Evolutionary conservation across 2,888 invertebrate genomes (phyloP).

Genomic region (Saturnia japonica): DNA sequence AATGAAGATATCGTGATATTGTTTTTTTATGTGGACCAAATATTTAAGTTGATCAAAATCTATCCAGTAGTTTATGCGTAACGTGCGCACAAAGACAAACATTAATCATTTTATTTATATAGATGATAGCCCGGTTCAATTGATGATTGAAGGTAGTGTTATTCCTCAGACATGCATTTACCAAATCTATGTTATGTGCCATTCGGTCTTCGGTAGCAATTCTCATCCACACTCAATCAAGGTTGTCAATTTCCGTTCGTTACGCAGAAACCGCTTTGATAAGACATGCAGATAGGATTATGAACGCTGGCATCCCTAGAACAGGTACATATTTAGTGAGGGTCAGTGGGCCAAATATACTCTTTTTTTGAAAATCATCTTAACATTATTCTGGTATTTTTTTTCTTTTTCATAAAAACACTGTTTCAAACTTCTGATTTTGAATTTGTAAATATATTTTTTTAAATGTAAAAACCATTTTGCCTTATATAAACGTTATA

Average conservation of each 20-base stretch:
- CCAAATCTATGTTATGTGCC: constrained; percentile 24
- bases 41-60: no score
- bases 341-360: neutral
- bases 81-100: no score
- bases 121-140: neutral
- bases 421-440: no score
- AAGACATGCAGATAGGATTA: constrained; percentile 72
- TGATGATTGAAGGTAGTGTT: neutral
- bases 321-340: constrained; percentile 16
- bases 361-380: neutral
- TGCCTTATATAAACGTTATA: no score
- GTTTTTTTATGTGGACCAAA: no score
- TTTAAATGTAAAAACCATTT: no score
- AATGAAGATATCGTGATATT: no score
- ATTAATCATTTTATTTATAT: no score
- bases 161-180: neutral
- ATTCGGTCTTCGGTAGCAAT: constrained; percentile 33
- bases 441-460: no score
- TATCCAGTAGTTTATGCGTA: no score
- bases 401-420: no score
- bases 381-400: neutral
- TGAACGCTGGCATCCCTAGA: constrained; percentile 45
- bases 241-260: constrained; percentile 62
- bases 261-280: constrained; percentile 65
- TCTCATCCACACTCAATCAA: constrained; percentile 48